A percentile compares a stretch with the other conserved stretches of the same genome.
phyloP scores from a whole-genome alignment of 30 jellyfish, hydroid and myxozoan genomes.

The Nemopilema nomurai region DNA sequence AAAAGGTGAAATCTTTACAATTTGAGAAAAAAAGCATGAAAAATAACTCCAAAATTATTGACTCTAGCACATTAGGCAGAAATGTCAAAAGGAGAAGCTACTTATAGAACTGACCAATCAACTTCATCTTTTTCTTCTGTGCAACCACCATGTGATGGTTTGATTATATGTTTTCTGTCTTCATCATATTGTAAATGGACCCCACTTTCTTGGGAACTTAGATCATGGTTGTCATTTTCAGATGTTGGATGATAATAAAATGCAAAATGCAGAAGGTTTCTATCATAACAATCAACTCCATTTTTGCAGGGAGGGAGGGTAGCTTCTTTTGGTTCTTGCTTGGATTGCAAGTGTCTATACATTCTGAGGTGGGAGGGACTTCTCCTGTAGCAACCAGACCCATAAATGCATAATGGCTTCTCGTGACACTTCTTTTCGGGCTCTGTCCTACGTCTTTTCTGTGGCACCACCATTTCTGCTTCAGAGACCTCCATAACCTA shows the following conservation, averaged over 20 bases:
- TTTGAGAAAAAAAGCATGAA: no score
- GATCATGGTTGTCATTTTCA: not conserved
- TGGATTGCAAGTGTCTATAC: constrained; percentile 25
- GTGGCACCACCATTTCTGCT: not conserved
- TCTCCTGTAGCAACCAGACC: constrained; percentile 47
- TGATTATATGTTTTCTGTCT: not conserved
- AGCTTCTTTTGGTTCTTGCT: not conserved
- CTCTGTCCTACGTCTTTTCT: not conserved
- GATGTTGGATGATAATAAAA: constrained; percentile 56
- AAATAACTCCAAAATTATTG: no score
- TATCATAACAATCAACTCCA: constrained; percentile 56
- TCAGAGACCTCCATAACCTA: not conserved
- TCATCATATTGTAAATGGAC: not conserved
- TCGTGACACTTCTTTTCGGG: not conserved
- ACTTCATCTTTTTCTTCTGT: not conserved
- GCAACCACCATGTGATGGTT: not conserved
- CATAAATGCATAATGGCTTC: constrained; percentile 37
- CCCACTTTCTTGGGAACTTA: not conserved
- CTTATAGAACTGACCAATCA: constrained; percentile 9
- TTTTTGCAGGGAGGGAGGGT: constrained; percentile 62
- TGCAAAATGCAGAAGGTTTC: constrained; percentile 71
- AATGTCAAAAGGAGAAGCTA: no score
- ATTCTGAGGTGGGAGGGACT: constrained; percentile 29
- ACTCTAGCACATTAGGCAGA: no score
- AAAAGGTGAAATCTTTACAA: no score